Evolutionary conservation across 1,140 invertebrate species (phyloP).

Genomic region (Apis florea): DNA sequence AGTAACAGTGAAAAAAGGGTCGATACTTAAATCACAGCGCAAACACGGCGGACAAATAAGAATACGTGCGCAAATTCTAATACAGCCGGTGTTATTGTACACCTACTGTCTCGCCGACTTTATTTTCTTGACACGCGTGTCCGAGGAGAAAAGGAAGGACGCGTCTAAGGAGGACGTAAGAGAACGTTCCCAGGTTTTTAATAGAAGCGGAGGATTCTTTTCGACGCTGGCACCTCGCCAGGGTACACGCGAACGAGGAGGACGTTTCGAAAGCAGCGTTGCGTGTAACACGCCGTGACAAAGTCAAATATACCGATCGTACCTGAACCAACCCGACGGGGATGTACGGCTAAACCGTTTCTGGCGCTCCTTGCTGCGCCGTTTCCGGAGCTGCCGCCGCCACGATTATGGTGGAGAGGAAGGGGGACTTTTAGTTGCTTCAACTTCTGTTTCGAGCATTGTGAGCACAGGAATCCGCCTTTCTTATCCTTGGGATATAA

Average conservation of each 20-base stretch:
- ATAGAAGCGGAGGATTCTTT: constrained; percentile 65
- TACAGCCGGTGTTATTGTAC: neutral
- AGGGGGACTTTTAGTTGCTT: constrained; percentile 28
- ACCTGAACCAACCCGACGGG: neutral
- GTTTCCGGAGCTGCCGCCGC: constrained; percentile 54
- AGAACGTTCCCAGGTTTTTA: constrained; percentile 68
- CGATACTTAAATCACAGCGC: neutral
- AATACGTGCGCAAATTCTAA: neutral
- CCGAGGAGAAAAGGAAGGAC: constrained; percentile 19
- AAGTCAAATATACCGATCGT: constrained; percentile 67
- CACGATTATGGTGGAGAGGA: constrained; percentile 41
- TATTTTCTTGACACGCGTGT: constrained; percentile 10
- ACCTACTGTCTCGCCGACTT: constrained; percentile 16
- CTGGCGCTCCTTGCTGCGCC: constrained; percentile 40
- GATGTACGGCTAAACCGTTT: constrained; percentile 47
- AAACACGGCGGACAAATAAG: neutral
- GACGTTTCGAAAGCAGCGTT: constrained; percentile 38
- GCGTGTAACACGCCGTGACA: constrained; percentile 65
- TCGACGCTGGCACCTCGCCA: constrained; percentile 66
- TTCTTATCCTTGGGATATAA: constrained; percentile 58
- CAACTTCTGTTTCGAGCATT: constrained; percentile 38
- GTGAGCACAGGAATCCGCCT: constrained; percentile 27
- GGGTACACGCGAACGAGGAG: constrained; percentile 32
- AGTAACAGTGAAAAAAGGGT: neutral
- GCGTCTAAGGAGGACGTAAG: constrained; percentile 53